phyloP scores from a whole-genome alignment of 2,113 vertebrate species.

The Xenopus laevis region DNA sequence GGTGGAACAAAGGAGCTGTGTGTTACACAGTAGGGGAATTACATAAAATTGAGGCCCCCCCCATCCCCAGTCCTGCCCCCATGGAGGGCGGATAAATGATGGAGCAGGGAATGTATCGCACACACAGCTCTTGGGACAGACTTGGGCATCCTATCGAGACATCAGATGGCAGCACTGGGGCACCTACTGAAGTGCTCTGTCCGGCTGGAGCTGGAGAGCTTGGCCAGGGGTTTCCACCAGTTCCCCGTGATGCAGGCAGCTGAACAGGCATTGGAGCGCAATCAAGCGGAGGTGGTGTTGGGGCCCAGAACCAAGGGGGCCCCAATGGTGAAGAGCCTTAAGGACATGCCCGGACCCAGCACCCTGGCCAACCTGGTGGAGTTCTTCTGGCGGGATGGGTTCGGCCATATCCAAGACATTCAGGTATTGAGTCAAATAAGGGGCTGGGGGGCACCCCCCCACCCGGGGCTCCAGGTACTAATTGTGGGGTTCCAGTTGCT shows the following conservation, averaged over 20 bases:
- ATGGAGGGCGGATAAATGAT: conserved; percentile 11
- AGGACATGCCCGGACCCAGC: conserved; percentile 84
- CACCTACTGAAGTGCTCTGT: conserved; percentile 30
- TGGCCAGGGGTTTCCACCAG: conserved; percentile 61
- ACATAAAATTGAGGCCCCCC: not conserved
- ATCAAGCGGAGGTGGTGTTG: not conserved
- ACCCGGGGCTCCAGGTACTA: too few species aligned
- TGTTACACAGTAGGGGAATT: too few species aligned
- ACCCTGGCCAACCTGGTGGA: conserved; percentile 76
- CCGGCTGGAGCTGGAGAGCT: conserved; percentile 39
- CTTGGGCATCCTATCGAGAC: not conserved
- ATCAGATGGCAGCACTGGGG: conserved; percentile 6
- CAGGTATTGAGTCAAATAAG: conserved; percentile 65
- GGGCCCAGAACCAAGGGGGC: not conserved
- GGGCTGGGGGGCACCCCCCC: too few species aligned
- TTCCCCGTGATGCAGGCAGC: conserved; percentile 51
- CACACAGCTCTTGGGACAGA: not conserved
- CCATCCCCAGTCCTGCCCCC: conserved; percentile 5
- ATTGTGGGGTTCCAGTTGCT: too few species aligned
- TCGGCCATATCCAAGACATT: conserved; percentile 84
- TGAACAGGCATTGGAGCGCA: conserved; percentile 50
- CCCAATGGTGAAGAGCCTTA: conserved; percentile 61
- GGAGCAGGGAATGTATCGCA: not conserved
- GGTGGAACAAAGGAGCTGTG: too few species aligned
- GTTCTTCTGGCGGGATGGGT: conserved; percentile 85